A percentile compares a stretch with the other conserved stretches of the same genome.
Evolutionary conservation across 2,113 vertebrate genomes (phyloP).

Genomic region (Nematolebias whitei): DNA sequence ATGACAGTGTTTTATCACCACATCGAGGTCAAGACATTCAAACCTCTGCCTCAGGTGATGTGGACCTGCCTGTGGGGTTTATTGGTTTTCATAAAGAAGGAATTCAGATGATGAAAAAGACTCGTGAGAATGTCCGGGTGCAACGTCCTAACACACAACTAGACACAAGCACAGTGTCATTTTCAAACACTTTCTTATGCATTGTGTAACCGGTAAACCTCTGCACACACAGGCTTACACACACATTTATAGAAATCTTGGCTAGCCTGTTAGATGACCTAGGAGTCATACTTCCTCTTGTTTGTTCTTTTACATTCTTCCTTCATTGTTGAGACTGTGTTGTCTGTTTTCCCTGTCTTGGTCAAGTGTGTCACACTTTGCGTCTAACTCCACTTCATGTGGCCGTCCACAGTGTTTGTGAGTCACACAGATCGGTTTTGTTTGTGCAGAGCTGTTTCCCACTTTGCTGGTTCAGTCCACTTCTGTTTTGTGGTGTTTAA

Average conservation of each 20-base stretch:
- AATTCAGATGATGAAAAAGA: constrained; percentile 52
- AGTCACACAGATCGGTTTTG: background rate
- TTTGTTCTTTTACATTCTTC: constrained; percentile 18
- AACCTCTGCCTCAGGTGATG: constrained; percentile 35
- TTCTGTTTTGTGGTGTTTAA: constrained; percentile 44
- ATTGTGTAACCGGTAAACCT: constrained; percentile 32
- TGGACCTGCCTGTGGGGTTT: constrained; percentile 59
- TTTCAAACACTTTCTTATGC: constrained; percentile 16
- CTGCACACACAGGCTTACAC: constrained; percentile 1
- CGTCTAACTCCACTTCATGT: background rate
- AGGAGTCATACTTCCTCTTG: constrained; percentile 14
- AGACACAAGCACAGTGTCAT: background rate
- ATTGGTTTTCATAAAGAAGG: constrained; percentile 73
- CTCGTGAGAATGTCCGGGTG: constrained; percentile 46
- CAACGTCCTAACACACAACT: constrained; percentile 27
- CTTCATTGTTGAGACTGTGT: constrained; percentile 8
- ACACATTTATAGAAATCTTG: background rate
- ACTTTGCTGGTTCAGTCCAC: background rate
- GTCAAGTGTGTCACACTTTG: constrained; percentile 3
- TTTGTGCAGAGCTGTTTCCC: background rate
- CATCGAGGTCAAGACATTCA: constrained; percentile 29
- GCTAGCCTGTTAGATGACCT: constrained; percentile 3
- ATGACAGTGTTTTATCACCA: constrained; percentile 59
- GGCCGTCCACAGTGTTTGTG: background rate
- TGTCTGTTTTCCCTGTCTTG: constrained; percentile 10